Base-by-base conservation (phyloP, 1,140 invertebrate species). In the Tribolium madens region DNA sequence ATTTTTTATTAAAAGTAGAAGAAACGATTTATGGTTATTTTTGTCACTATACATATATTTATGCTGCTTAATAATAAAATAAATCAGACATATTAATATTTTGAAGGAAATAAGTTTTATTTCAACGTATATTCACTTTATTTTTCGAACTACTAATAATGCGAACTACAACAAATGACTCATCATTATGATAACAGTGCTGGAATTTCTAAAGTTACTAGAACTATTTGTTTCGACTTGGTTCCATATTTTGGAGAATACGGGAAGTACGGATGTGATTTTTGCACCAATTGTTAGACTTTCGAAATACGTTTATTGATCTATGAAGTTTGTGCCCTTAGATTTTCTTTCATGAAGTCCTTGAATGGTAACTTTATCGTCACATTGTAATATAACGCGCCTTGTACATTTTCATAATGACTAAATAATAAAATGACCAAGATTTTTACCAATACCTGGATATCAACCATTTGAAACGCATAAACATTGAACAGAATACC, bases 391-490 rank as follows among this genome's bases (percentile, higher is more conserved):
- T 76, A 76, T 7, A 81, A 0, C 80, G 33, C 12, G 78, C 70
- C 80, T 81, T 73, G 76, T 60, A 78, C 5, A 71, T 64, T 31
- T 64, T 13, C 13, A 33, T 21, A 52, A 72, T 72, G n/a, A 33
- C 12, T 50, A 33, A 18, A 73, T 13, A 12, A 2, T 15, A n/a
- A 14, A 50, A 50, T 15, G 6, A 14, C 1, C 3, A n/a, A 17
- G 9, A 31, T 26, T 2, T 26, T 26, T 26, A 26, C 6, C 0
- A 64, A 71, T 84, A 93, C 90, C 87, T 94, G 93, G 33, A 90
- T 85, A 75, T 94, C 88, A 84, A 92, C 92, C 60, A 91, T 83
- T 3, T 90, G 89, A 83, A 94, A 93, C 0, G 92, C 91, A 53
- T 90, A 83, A 3, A 91, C 87, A 47, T 80, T 79, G 42, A 86